Conservation (phyloP, 2,888 invertebrate genomes). For the Oegoconia quadripuncta region DNA sequence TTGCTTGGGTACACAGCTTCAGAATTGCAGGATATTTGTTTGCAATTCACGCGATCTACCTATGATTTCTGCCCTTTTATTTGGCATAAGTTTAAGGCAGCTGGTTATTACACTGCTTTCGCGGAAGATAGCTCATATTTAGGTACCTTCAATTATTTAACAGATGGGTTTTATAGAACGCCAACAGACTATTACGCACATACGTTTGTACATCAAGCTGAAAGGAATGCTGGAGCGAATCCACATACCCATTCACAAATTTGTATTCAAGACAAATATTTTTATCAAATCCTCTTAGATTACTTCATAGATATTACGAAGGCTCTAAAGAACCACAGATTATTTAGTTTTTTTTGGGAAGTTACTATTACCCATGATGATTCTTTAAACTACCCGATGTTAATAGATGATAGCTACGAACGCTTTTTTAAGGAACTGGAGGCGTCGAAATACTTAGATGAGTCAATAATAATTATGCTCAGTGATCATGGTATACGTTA, state of each 20-base stretch:
- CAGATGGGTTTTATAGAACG: constrained; percentile 72
- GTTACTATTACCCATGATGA: constrained; percentile 89
- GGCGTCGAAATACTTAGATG: constrained; percentile 67
- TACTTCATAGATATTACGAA: constrained; percentile 79
- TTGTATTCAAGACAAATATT: constrained; percentile 82
- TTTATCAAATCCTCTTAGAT: constrained; percentile 81
- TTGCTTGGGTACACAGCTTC: constrained; percentile 82
- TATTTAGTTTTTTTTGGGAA: constrained; percentile 89
- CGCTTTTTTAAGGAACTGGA: constrained; percentile 72
- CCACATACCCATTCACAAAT: constrained; percentile 76
- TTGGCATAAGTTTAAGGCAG: constrained; percentile 85
- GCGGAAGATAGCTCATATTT: constrained; percentile 84
- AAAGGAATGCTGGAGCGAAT: constrained; percentile 76
- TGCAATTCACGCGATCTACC: constrained; percentile 64
- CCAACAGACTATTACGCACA: constrained; percentile 90
- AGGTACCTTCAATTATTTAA: constrained; percentile 2
- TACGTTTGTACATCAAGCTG: constrained; percentile 80
- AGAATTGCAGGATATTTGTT: constrained; percentile 80
- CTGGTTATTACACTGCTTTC: constrained; percentile 84
- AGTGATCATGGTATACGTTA: constrained; percentile 93
- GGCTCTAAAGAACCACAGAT: constrained; percentile 48
- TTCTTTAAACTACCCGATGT: constrained; percentile 83
- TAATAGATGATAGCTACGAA: constrained; percentile 81
- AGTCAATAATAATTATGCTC: constrained; percentile 83
- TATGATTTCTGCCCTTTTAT: constrained; percentile 88